A percentile compares a stretch with the other conserved stretches of the same genome.
Evolutionary conservation across 2,888 invertebrate genomes (phyloP).

Genomic region (Cosmorhoe ocellata): DNA sequence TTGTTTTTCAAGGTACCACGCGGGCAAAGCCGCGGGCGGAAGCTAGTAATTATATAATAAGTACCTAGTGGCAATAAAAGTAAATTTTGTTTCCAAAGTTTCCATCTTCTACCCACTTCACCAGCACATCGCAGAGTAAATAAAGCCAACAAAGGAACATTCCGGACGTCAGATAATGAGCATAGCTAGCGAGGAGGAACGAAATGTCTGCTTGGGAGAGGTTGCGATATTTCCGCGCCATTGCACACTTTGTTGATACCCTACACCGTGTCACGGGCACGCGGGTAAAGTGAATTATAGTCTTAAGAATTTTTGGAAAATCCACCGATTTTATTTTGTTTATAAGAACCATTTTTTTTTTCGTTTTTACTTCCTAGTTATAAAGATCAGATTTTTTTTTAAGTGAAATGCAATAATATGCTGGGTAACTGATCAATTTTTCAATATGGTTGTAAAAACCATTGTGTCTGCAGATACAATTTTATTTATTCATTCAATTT

Average conservation of each 20-base stretch:
- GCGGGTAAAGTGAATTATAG: constrained; percentile 45
- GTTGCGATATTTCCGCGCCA: constrained; percentile 77
- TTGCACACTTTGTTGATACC: constrained; percentile 76
- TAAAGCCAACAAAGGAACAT: constrained; percentile 70
- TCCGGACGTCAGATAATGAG: constrained; percentile 76
- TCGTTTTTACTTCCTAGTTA: no score
- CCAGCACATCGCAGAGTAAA: constrained; percentile 49
- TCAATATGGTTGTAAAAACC: no score
- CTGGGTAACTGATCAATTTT: no score
- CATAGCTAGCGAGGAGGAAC: constrained; percentile 73
- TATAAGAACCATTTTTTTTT: no score
- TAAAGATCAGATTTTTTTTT: no score
- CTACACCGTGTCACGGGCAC: constrained; percentile 66
- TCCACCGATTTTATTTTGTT: background rate
- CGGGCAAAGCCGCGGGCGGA: no score
- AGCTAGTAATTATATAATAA: no score
- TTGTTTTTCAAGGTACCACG: no score
- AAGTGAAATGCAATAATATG: no score
- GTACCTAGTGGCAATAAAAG: no score
- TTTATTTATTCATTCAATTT: constrained; percentile 1
- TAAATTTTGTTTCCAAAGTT: background rate
- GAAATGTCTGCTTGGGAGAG: constrained; percentile 67
- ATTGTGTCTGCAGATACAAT: background rate
- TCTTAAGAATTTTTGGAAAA: constrained; percentile 20
- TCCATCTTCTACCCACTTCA: constrained; percentile 6